Evolutionary conservation across 2,888 invertebrate genomes (phyloP), one percentile per base, ranked within the genome.

Genomic region (Luffia ferchaultella): DNA sequence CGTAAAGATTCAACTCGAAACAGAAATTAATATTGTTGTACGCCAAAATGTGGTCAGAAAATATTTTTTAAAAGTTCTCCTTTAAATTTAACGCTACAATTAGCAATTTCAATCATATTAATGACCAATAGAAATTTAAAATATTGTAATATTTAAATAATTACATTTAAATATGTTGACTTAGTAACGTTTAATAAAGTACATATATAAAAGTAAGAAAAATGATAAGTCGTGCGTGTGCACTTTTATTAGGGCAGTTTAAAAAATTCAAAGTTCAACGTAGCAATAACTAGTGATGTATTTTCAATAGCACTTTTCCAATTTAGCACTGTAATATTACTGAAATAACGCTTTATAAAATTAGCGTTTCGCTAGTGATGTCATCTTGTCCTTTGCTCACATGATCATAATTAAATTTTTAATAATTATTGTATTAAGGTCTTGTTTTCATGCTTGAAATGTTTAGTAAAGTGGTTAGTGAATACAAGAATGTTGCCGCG

Each of bases 81-180:
- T 30, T 30, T 30, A 12, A 30, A 30, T 12, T 30, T 12, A 12
- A 30, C 30, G 30, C 12, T 12, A 54, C 60, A 60, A 62, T 62
- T 58, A 58, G 64, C 57, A 65, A 64, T 55, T 58, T 57, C 62
- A 62, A 54, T 67, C 69, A 72, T 76, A 73, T 77, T 74, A 76
- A 76, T 67, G 80, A 80, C 80, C 80, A 80, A 80, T 76, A 76
- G 73, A 64, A 66, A 58, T 65, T 70, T 76, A 71, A 75, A 73
- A 51, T 65, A 42, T 57, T 72, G 73, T 70, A 66, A 61, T 61
- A 64, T 68, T 68, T 65, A 62, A 65, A 60, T 64, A 65, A 61
- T 68, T 54, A 60, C 65, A 56, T 57, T 61, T 63, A 61, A 30
- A 30, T 30, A 30, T 30, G 30, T 65, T 62, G 67, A 69, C 62